phyloP scores from a whole-genome alignment of 2,888 invertebrate species.

The Synergus umbraculus region DNA sequence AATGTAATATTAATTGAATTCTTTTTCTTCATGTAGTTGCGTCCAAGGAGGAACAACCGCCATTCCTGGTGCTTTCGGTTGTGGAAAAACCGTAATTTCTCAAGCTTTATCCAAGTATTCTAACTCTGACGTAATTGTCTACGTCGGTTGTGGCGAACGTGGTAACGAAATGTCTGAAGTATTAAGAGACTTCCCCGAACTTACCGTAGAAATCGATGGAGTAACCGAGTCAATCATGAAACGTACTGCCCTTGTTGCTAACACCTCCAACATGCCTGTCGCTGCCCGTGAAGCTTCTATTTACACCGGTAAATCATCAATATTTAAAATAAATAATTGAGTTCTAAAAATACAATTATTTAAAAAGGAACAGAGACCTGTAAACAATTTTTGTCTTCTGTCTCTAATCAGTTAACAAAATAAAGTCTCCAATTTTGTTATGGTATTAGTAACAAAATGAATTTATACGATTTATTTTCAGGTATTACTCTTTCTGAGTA shows the following conservation, averaged over 20 bases:
- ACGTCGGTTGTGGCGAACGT: conserved; percentile 99
- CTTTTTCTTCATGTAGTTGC: conserved; percentile 81
- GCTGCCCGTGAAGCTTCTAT: conserved; percentile 99
- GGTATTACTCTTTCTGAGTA: conserved; percentile 99
- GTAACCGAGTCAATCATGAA: conserved; percentile 99
- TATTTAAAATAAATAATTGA: conserved; percentile 20
- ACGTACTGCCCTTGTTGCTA: conserved; percentile 98
- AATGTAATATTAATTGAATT: neutral
- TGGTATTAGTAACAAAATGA: too few relatives aligned
- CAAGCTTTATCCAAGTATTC: conserved; percentile 99
- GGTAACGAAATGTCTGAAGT: conserved; percentile 99
- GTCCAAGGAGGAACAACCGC: conserved; percentile 99
- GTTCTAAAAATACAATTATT: conserved; percentile 3
- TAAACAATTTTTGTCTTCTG: too few relatives aligned
- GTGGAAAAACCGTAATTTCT: conserved; percentile 99
- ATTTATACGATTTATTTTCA: conserved; percentile 64
- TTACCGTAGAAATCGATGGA: conserved; percentile 98
- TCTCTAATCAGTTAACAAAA: too few relatives aligned
- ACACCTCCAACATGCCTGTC: conserved; percentile 99
- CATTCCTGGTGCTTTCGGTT: conserved; percentile 99
- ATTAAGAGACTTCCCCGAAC: conserved; percentile 98
- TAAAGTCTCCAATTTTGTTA: too few relatives aligned
- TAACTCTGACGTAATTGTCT: conserved; percentile 99
- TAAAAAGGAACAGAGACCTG: neutral
- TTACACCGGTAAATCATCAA: conserved; percentile 87